phyloP scores from a whole-genome alignment of 2,113 vertebrate genomes.

The Ochotona curzoniae region DNA sequence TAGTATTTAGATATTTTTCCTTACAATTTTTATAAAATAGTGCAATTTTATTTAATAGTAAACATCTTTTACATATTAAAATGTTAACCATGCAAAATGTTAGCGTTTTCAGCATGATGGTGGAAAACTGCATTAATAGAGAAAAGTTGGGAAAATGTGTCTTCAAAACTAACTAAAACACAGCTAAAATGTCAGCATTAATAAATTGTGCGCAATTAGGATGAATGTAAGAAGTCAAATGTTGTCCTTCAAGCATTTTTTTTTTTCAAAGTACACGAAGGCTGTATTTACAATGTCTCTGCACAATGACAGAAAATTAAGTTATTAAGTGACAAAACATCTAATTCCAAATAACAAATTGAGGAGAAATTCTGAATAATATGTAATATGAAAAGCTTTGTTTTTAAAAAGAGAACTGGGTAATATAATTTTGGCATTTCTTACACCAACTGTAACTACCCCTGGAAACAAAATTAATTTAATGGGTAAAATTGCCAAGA shows the following conservation, averaged over 20 bases:
- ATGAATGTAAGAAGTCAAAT: slow-evolving; percentile 30
- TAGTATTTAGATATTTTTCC: background rate
- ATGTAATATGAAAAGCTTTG: background rate
- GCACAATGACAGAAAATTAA: background rate
- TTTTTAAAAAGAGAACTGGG: background rate
- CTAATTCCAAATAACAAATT: background rate
- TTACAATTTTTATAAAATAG: background rate
- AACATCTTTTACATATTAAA: background rate
- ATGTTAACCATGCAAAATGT: background rate
- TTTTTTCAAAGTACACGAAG: background rate
- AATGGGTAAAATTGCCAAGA: background rate
- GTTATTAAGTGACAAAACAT: slow-evolving; percentile 38
- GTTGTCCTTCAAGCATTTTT: background rate
- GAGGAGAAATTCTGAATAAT: background rate
- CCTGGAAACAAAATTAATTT: background rate
- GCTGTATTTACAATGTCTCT: background rate
- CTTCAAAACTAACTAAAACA: too few species aligned
- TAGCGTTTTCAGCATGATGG: background rate
- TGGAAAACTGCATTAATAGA: background rate
- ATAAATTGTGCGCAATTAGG: background rate
- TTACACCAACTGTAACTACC: background rate
- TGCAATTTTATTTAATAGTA: background rate
- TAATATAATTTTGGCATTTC: background rate
- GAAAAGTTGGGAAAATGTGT: background rate
- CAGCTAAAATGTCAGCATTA: background rate